Percentiles rank a stretch among this genome's conserved stretches.
These are phyloP conservation scores for Poecilia velifera DNA, from an alignment of 2,797 vertebrate genomes.

Conservation along the genomic window DNA sequence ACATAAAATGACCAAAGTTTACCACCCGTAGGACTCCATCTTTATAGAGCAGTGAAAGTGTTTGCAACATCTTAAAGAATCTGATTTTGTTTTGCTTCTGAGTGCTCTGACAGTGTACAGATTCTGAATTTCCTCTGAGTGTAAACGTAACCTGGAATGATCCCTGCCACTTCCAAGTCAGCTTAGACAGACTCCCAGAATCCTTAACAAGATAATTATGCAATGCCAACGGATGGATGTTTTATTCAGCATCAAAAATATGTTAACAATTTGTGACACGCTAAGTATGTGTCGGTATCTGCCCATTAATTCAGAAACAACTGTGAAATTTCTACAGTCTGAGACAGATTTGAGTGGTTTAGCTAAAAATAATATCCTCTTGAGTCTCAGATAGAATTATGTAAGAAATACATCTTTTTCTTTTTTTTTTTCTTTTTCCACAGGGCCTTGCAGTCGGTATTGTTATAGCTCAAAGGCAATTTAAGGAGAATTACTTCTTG, in stretches of 20 bases:
- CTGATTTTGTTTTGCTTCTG: not conserved
- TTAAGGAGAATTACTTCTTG: constrained; percentile 35
- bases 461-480: constrained; percentile 37
- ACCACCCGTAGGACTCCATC: not conserved
- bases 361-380: not conserved
- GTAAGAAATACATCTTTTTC: constrained; percentile 1
- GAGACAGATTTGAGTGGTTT: not conserved
- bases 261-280: not conserved
- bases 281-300: not conserved
- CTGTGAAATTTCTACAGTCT: not conserved
- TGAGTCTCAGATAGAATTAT: not conserved
- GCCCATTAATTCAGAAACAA: not conserved
- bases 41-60: not conserved
- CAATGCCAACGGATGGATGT: not conserved
- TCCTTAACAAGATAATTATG: constrained; percentile 5
- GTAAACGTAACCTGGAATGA: not conserved
- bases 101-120: not conserved
- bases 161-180: not conserved
- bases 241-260: not conserved
- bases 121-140: not conserved
- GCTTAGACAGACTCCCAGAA: not conserved
- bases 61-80: not conserved
- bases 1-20: not conserved
- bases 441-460: constrained; percentile 32
- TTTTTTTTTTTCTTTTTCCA: not conserved